These are phyloP conservation scores for Stegostoma tigrinum DNA, from an alignment of 2,113 vertebrate genomes.

Conservation along the genomic window DNA sequence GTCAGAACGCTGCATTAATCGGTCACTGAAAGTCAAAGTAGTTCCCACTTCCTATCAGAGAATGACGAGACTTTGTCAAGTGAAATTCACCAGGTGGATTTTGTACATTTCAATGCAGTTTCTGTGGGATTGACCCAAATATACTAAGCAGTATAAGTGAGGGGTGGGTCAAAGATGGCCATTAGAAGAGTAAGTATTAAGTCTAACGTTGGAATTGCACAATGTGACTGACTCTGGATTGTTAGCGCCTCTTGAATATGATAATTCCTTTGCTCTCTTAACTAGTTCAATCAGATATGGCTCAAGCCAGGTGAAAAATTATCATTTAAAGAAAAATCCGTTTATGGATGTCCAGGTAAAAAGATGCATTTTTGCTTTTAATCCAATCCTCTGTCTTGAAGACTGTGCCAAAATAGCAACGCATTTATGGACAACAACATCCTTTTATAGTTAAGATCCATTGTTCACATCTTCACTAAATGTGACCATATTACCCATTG, in stretches of 20 bases:
- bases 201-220: background rate
- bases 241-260: background rate
- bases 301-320: slow-evolving; percentile 40
- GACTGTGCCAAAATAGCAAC: background rate
- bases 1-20: too few species aligned
- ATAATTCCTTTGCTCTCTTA: background rate
- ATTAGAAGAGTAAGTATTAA: background rate
- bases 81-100: background rate
- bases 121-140: background rate
- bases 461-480: too few species aligned
- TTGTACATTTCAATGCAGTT: background rate
- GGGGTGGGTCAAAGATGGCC: background rate
- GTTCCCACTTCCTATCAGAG: background rate
- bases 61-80: background rate
- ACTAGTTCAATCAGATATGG: slow-evolving; percentile 40
- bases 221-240: background rate
- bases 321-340: slow-evolving; percentile 1
- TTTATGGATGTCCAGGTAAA: slow-evolving; percentile 43
- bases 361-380: background rate
- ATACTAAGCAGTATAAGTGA: background rate
- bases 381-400: background rate
- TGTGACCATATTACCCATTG: too few species aligned
- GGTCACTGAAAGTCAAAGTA: background rate
- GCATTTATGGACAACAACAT: background rate
- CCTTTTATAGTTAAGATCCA: background rate